A percentile compares a stretch with the other conserved stretches of the same genome.
phyloP scores from a whole-genome alignment of 2,797 vertebrate genomes.

The Channallabes apus region DNA sequence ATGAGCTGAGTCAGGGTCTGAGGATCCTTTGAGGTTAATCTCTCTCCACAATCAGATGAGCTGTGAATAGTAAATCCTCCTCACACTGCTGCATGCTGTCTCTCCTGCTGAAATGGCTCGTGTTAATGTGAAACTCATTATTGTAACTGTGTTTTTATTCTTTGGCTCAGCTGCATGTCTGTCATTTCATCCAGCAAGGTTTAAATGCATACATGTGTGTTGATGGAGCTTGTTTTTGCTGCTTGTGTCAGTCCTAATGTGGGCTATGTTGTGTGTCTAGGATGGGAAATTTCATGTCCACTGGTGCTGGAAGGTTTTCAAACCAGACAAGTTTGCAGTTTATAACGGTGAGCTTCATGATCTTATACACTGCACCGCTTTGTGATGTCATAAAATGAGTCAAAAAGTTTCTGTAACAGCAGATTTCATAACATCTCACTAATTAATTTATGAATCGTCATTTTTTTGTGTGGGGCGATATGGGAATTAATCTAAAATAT shows the following conservation, averaged over 20 bases:
- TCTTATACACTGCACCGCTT: not conserved
- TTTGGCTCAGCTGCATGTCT: constrained; percentile 27
- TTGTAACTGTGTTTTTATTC: constrained; percentile 18
- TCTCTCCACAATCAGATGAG: not conserved
- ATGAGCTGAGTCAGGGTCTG: no score
- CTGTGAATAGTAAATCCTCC: not conserved
- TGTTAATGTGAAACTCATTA: not conserved
- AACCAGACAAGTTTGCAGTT: constrained; percentile 64
- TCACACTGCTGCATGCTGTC: not conserved
- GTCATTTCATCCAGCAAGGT: constrained; percentile 41
- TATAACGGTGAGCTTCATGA: constrained; percentile 66
- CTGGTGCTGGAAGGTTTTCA: constrained; percentile 51
- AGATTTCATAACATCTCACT: not conserved
- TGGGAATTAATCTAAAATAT: no score
- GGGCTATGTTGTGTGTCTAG: constrained; percentile 54
- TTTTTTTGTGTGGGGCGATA: no score
- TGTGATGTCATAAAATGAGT: not conserved
- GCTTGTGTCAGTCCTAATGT: not conserved
- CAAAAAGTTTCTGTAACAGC: not conserved
- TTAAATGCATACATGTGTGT: not conserved
- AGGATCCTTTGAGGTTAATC: not conserved
- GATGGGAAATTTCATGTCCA: constrained; percentile 77
- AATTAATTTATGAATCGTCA: no score
- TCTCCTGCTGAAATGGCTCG: constrained; percentile 16
- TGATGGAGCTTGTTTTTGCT: not conserved